Conservation (phyloP, 2,113 vertebrate species). For the Thinocorus orbignyianus region DNA sequence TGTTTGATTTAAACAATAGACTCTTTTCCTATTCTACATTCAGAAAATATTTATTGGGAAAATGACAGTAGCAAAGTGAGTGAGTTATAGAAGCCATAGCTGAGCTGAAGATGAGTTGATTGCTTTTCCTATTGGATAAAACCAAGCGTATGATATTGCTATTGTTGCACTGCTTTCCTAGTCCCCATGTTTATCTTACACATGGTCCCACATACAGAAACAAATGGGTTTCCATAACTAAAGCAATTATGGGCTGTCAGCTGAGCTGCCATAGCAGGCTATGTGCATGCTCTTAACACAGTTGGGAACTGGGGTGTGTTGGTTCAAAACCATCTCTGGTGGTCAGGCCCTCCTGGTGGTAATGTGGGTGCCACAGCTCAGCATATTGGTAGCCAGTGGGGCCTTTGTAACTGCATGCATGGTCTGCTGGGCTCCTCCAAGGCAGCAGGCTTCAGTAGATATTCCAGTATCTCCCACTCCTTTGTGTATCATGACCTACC, state of each 20-base stretch:
- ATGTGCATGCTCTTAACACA: neutral
- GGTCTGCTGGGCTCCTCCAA: neutral
- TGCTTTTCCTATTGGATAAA: neutral
- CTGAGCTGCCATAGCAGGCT: neutral
- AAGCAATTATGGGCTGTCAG: neutral
- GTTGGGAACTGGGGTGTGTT: neutral
- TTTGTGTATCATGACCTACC: neutral
- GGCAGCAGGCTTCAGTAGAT: neutral
- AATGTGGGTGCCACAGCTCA: neutral
- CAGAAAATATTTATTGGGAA: neutral
- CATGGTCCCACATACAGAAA: neutral
- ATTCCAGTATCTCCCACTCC: neutral
- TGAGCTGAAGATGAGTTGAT: slow-evolving; percentile 1
- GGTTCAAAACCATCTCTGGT: neutral
- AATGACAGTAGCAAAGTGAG: neutral
- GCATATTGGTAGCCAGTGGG: rapidly evolving
- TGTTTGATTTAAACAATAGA: neutral
- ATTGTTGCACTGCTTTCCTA: neutral
- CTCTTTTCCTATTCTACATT: neutral
- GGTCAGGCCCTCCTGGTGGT: neutral
- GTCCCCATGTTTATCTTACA: neutral
- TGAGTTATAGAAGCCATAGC: neutral
- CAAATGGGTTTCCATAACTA: neutral
- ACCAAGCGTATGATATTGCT: neutral
- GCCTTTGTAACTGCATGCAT: neutral